Conservation (phyloP, 2,888 invertebrate species). For the Eucera pruinosa region DNA sequence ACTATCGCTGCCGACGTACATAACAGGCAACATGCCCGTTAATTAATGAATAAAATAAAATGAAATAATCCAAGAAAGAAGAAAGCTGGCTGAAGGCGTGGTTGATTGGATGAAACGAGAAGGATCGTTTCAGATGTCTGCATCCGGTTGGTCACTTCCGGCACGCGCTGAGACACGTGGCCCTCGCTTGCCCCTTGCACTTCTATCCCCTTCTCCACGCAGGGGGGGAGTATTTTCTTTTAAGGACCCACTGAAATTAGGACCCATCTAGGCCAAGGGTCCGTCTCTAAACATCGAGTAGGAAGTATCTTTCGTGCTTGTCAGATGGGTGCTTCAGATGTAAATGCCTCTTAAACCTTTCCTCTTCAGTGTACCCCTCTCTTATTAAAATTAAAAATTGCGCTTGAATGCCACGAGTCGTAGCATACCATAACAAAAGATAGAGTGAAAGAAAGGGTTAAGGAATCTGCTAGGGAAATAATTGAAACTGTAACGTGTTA, state of each 20-base stretch:
- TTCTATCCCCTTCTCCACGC: constrained; percentile 53
- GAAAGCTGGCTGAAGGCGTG: constrained; percentile 70
- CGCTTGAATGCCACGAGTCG: background rate
- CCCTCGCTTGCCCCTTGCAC: constrained; percentile 69
- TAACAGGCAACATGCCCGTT: too few species aligned
- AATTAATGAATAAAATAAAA: constrained; percentile 65
- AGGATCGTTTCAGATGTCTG: constrained; percentile 81
- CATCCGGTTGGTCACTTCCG: constrained; percentile 84
- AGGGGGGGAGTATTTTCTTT: constrained; percentile 65
- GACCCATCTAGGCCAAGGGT: constrained; percentile 62
- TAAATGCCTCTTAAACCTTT: constrained; percentile 46
- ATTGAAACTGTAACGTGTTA: too few species aligned
- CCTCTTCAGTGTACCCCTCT: background rate
- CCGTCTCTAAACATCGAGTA: constrained; percentile 65
- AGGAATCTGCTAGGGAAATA: too few species aligned
- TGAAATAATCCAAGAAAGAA: constrained; percentile 75
- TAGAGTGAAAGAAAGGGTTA: background rate
- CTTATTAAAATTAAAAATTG: background rate
- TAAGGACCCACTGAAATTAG: constrained; percentile 68
- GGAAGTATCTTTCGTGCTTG: constrained; percentile 60
- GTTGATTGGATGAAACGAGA: constrained; percentile 62
- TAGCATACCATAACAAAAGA: too few species aligned
- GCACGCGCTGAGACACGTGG: constrained; percentile 83
- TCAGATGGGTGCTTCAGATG: constrained; percentile 35
- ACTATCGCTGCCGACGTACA: too few species aligned